Percentiles rank a stretch among this genome's conserved stretches.
These are phyloP conservation scores for Anolis sagrei DNA, from an alignment of 2,113 vertebrate genomes.

Conservation along the genomic window DNA sequence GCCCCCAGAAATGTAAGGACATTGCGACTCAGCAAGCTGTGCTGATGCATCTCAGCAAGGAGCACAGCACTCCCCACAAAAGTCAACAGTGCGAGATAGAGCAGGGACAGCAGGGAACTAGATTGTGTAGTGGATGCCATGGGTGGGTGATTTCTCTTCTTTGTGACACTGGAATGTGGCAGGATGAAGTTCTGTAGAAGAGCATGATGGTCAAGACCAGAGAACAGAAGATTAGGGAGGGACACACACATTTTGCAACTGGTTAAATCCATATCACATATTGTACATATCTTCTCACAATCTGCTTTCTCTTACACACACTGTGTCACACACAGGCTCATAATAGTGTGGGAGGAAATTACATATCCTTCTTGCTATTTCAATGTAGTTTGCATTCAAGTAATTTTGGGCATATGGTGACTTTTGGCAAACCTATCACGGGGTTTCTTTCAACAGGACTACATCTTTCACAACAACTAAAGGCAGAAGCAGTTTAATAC, in stretches of 20 bases:
- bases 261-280: background rate
- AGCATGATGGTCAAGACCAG: background rate
- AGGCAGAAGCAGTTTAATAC: background rate
- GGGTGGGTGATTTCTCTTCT: background rate
- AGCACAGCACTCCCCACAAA: constrained; percentile 53
- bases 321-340: no score
- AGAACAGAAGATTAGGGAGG: background rate
- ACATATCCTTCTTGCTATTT: no score
- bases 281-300: background rate
- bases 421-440: no score
- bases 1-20: constrained; percentile 43
- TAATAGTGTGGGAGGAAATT: background rate
- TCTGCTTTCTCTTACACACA: no score
- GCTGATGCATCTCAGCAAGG: constrained; percentile 45
- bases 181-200: background rate
- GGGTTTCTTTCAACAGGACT: background rate
- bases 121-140: constrained; percentile 17
- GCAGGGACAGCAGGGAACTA: constrained; percentile 51
- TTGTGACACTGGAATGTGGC: background rate
- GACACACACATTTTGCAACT: background rate
- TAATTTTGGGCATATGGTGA: no score
- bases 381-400: no score
- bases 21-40: constrained; percentile 27
- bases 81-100: constrained; percentile 46
- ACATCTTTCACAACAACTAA: no score